Conservation (phyloP, 2,888 invertebrate genomes). For the Onchidella celtica region DNA sequence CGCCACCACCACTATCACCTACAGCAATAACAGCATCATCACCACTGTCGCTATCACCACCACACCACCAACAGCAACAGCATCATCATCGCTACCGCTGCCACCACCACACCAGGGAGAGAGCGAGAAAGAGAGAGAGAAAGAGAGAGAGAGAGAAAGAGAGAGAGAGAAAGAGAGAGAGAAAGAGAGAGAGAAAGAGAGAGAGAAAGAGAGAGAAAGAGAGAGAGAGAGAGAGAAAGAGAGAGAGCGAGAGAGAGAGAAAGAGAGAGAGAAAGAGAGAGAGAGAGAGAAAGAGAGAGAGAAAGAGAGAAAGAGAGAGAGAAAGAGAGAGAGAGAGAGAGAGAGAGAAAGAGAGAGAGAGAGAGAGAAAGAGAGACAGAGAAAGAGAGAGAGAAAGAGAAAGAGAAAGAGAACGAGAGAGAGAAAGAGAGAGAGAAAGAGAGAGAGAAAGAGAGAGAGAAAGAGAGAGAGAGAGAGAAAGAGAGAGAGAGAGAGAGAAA, state of each 20-base stretch:
- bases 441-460: conserved; percentile 3
- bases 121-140: neutral
- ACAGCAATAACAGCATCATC: neutral
- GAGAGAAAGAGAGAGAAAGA: neutral
- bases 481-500: conserved; percentile 3
- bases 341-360: neutral
- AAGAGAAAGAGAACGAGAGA: neutral
- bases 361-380: neutral
- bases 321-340: neutral
- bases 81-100: neutral
- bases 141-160: conserved; percentile 5
- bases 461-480: neutral
- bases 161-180: neutral
- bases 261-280: neutral
- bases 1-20: neutral
- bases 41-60: neutral
- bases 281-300: neutral
- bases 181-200: neutral
- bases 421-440: neutral
- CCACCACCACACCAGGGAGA: neutral
- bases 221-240: neutral
- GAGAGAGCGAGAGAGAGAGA: neutral
- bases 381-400: neutral
- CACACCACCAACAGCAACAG: neutral
- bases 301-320: neutral